phyloP scores from a whole-genome alignment of 2,888 invertebrate species.

The Torymus texanus region DNA sequence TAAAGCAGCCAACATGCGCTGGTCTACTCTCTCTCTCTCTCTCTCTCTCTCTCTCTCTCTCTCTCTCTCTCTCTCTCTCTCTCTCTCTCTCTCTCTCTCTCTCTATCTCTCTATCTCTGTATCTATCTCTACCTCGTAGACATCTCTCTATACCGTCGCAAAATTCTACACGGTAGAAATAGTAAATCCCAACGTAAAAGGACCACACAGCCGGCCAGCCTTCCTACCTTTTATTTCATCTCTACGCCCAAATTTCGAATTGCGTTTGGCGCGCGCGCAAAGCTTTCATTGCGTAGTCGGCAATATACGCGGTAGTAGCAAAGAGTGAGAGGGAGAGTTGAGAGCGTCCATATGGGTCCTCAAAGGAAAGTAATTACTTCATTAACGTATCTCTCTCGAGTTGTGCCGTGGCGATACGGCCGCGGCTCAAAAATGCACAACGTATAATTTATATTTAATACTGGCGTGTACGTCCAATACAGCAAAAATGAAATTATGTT shows the following conservation, averaged over 20 bases:
- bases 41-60: too few species aligned
- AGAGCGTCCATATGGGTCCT: constrained; percentile 3
- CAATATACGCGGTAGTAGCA: neutral
- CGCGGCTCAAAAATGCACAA: constrained; percentile 1
- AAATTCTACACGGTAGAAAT: constrained; percentile 32
- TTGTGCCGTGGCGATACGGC: too few species aligned
- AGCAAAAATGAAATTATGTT: neutral
- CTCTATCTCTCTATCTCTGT: too few species aligned
- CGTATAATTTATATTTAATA: constrained; percentile 24
- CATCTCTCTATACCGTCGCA: neutral
- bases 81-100: too few species aligned
- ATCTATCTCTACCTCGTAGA: too few species aligned
- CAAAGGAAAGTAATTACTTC: constrained; percentile 52
- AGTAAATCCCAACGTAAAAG: constrained; percentile 39
- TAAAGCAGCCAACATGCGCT: constrained; percentile 50
- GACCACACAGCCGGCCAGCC: neutral
- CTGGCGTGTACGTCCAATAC: neutral
- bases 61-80: too few species aligned
- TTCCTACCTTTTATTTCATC: constrained; percentile 48
- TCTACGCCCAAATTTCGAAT: constrained; percentile 49
- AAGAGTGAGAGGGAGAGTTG: neutral
- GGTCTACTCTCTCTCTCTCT: too few species aligned
- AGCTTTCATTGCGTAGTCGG: constrained; percentile 31
- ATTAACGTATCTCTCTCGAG: constrained; percentile 21
- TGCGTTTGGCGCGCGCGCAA: constrained; percentile 34